Base-by-base conservation (phyloP, 1,140 invertebrate species). In the Berghia stephanieae region DNA sequence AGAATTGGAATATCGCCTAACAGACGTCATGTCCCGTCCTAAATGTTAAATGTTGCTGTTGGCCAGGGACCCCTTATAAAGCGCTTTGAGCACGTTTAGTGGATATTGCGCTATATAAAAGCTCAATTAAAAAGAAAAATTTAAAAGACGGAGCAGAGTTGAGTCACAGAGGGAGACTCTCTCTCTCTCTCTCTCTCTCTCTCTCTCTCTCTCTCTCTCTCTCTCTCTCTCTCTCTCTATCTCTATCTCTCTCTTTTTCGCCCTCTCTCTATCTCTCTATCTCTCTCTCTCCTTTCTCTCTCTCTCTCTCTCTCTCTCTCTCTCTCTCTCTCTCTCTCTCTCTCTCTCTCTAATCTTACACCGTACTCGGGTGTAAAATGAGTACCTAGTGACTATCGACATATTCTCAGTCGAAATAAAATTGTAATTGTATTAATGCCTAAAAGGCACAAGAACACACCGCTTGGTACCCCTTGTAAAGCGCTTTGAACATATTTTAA, bases 181-280 rank as follows among this genome's bases (percentile, higher is more conserved):
- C 27, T 69, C 5, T 74, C 21, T n/a, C 46, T 24, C 0, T 55
- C 21, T 74, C 71, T 74, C 49, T 57, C 27, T 55, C 71, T 46
- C 38, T 71, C n/a, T 46, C 69, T 71, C 49, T 57, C 0, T 74
- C 71, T 57, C 49, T 36, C 1, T 38, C 27, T 74, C 49, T 57
- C 71, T 74, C 44, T 74, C 44, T 74, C 71, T 57, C 71, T 74
- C 71, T 42, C 44, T 36, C 27, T 74, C 71, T 18, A n/a, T 1
- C 69, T 46, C 69, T 44, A 3, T 63, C 27, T 63, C 57, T 63
- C 40, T 21, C 69, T 24, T 34, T n/a, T 34, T 43, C 69, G 13
- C 69, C n/a, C 69, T 43, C 43, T 43, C 69, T 49, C 71, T 31
- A 43, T 49, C 71, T 31, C 49, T 49, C 71, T 31, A 24, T 27